A percentile compares a stretch with the other conserved stretches of the same genome.
phyloP scores from a whole-genome alignment of 2,888 invertebrate species.

The Parochlus steinenii region DNA sequence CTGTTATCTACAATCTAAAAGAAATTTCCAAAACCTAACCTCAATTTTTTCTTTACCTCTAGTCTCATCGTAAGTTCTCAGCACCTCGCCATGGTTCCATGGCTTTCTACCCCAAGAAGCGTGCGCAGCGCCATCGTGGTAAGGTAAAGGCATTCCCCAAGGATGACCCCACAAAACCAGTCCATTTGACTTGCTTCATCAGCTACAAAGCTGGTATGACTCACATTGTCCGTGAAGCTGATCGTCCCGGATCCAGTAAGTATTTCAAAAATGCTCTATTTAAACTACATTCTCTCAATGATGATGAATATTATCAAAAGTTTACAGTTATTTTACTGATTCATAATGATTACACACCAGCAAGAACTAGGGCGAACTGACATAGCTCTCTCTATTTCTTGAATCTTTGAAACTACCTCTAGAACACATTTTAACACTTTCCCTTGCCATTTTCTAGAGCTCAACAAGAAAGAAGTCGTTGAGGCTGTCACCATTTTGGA shows the following conservation, averaged over 20 bases:
- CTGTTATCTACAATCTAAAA: no score
- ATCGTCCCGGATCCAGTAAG: conserved; percentile 97
- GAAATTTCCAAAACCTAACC: no score
- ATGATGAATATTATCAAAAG: conserved; percentile 13
- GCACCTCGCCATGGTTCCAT: conserved; percentile 99
- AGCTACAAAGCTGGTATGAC: conserved; percentile 99
- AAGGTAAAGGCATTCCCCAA: conserved; percentile 99
- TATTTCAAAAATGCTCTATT: conserved; percentile 19
- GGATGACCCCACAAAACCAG: conserved; percentile 91
- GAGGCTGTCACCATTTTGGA: conserved; percentile 97
- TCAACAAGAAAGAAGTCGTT: conserved; percentile 99
- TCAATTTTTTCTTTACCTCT: conserved; percentile 24
- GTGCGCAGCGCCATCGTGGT: conserved; percentile 90
- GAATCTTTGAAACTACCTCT: background rate
- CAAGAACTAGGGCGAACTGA: conserved; percentile 35
- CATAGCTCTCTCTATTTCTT: conserved; percentile 11
- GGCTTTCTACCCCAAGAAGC: conserved; percentile 99
- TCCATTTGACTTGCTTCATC: conserved; percentile 93
- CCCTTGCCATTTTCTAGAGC: conserved; percentile 45
- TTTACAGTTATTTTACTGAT: conserved; percentile 14
- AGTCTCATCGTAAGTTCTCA: conserved; percentile 99
- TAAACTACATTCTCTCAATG: conserved; percentile 12
- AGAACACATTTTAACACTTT: conserved; percentile 5
- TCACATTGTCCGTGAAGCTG: conserved; percentile 95
- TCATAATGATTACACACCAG: conserved; percentile 19